Base-by-base conservation (phyloP, 1,140 invertebrate genomes). In the Pinna nobilis region DNA sequence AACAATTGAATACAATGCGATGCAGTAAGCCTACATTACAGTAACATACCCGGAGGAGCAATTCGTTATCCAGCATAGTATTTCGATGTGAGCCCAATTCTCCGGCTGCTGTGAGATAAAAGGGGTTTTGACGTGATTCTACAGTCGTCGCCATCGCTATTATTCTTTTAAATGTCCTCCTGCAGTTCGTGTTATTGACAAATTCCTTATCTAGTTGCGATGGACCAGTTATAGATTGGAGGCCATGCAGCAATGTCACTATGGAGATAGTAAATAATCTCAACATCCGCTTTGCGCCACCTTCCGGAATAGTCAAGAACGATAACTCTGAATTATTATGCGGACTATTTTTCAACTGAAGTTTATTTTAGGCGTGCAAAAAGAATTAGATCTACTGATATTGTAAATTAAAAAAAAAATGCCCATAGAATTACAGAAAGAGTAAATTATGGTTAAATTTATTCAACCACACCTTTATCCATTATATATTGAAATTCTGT, bases 31-130 rank as follows among this genome's bases (percentile, higher is more conserved):
- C 50, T 37, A 47, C 15, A 47, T 18, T 30, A 50, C 13, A 60
- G n/a, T n/a, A n/a, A 63, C 61, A 70, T 81, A 86, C 85, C 71
- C 83, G 76, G 63, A 85, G 67, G 35, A 80, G 72, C 13, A 87
- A 78, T 70, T 85, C 78, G 70, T 87, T 87, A 23, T 67, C 41
- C 11, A 87, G 69, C 85, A 87, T 87, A 7, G 83, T 79, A 15
- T 85, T 82, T 32, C 85, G 61, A 23, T 85, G 78, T 28, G 73
- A 41, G 25, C 85, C 85, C 4, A 87, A 70, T 44, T 80, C 78
- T 33, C 84, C 84, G 11, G 85, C 81, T 25, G 83, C 83, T 15
- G 84, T 87, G 47, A 81, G 55, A 18, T 59, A 41, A 55, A 79
- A 82, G 3, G 79, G 76, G 59, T 68, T 78, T 13, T 55, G 59